These are phyloP conservation scores for Gryon sp. DNA, from an alignment of 1,140 invertebrate genomes.

Conservation along the genomic window DNA sequence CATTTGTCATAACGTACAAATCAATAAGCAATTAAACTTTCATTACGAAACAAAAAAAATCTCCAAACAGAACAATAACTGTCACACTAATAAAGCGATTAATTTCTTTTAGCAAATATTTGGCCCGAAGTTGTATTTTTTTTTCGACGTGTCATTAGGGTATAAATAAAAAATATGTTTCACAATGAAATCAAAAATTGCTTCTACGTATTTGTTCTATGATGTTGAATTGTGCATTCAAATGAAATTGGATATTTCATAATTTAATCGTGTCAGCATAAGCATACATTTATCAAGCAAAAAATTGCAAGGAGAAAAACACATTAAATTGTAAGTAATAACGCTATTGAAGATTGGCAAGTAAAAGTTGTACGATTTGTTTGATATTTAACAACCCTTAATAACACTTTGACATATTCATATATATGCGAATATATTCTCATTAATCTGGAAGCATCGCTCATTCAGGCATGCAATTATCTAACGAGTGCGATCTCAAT, in stretches of 20 bases:
- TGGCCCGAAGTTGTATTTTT: background rate
- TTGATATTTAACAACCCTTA: constrained; percentile 50
- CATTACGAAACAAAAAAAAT: background rate
- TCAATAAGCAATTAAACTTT: constrained; percentile 50
- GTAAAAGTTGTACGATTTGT: constrained; percentile 16
- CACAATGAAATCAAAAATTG: constrained; percentile 3
- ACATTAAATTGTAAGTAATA: constrained; percentile 21
- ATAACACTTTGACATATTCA: constrained; percentile 40
- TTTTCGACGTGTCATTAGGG: constrained; percentile 10
- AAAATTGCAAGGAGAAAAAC: too few species aligned
- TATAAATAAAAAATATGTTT: constrained; percentile 2
- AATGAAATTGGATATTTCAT: too few species aligned
- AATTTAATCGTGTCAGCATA: too few species aligned
- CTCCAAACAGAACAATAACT: constrained; percentile 16
- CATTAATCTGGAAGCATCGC: constrained; percentile 37
- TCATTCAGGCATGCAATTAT: constrained; percentile 53
- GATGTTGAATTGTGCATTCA: too few species aligned
- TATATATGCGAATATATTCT: too few species aligned
- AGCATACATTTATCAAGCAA: constrained; percentile 27
- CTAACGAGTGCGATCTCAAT: constrained; percentile 43
- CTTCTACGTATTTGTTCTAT: too few species aligned
- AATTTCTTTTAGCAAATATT: constrained; percentile 18
- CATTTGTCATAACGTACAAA: constrained; percentile 35
- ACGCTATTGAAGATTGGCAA: constrained; percentile 1
- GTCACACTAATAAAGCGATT: constrained; percentile 32